Evolutionary conservation across 2,113 vertebrate genomes (phyloP).

Genomic region (Chrysemys picta): DNA sequence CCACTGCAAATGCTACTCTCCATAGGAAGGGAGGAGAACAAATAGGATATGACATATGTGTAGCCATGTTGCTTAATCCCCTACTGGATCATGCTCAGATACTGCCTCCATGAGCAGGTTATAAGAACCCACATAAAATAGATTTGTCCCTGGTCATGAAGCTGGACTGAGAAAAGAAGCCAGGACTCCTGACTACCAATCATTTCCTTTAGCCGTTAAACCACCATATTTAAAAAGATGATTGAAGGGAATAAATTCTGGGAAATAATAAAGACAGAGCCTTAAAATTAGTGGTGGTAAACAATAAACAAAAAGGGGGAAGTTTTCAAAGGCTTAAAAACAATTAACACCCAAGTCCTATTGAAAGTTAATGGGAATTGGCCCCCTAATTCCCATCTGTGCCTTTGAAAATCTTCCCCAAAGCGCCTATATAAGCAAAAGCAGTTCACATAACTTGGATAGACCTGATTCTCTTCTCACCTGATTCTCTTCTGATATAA

Average conservation of each 20-base stretch:
- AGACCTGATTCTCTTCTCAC: background rate
- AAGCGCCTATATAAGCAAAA: background rate
- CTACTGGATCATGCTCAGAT: fast-evolving
- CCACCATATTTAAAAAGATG: background rate
- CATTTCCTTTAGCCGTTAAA: fast-evolving
- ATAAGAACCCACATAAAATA: background rate
- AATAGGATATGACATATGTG: background rate
- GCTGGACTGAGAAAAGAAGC: background rate
- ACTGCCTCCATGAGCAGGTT: background rate
- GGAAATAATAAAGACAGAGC: background rate
- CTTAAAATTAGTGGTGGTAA: background rate
- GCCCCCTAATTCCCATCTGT: background rate
- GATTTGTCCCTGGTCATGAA: background rate
- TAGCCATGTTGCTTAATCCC: fast-evolving
- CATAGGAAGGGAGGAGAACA: background rate
- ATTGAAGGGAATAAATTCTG: fast-evolving
- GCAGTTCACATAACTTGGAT: background rate
- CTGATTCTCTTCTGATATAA: fast-evolving
- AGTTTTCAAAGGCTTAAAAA: background rate
- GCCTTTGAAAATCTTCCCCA: background rate
- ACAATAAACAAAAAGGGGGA: background rate
- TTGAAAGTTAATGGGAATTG: background rate
- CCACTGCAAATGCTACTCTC: background rate
- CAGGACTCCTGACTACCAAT: background rate
- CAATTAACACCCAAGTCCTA: fast-evolving